phyloP scores from a whole-genome alignment of 92 coral and sea anemone genomes.

The Paragorgia papillata region DNA sequence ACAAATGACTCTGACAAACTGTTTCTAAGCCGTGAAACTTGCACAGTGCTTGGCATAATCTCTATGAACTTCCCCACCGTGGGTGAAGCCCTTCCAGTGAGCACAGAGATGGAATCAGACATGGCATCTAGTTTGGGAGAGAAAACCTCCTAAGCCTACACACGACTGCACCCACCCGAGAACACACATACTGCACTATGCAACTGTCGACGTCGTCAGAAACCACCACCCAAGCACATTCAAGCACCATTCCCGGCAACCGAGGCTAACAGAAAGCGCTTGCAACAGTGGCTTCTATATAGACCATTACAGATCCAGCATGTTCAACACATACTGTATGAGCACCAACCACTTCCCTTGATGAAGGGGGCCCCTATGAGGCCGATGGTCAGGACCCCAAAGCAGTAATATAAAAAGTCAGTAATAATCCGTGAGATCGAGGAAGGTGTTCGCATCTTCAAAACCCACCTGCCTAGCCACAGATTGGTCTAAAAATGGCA shows the following conservation, averaged over 20 bases:
- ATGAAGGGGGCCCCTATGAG: conserved; percentile 59
- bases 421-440: conserved; percentile 56
- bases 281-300: conserved; percentile 65
- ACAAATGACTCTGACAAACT: conserved; percentile 58
- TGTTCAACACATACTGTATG: conserved; percentile 70
- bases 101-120: too few relatives aligned
- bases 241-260: conserved; percentile 51
- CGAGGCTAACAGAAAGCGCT: conserved; percentile 34
- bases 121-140: too few relatives aligned
- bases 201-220: conserved; percentile 42
- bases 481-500: too few relatives aligned
- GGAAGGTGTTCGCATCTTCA: conserved; percentile 48
- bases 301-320: conserved; percentile 60
- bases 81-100: conserved; percentile 41
- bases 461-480: too few relatives aligned
- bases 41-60: conserved; percentile 59
- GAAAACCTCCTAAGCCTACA: too few relatives aligned
- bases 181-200: conserved; percentile 37
- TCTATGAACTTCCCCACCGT: conserved; percentile 49
- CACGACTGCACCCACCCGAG: not conserved
- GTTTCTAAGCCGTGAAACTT: too few relatives aligned
- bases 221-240: conserved; percentile 54
- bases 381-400: too few relatives aligned
- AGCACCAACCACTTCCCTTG: conserved; percentile 62
- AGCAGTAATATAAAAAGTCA: conserved; percentile 59